phyloP scores from a whole-genome alignment of 2,113 vertebrate species.

The Fulmarus glacialis region DNA sequence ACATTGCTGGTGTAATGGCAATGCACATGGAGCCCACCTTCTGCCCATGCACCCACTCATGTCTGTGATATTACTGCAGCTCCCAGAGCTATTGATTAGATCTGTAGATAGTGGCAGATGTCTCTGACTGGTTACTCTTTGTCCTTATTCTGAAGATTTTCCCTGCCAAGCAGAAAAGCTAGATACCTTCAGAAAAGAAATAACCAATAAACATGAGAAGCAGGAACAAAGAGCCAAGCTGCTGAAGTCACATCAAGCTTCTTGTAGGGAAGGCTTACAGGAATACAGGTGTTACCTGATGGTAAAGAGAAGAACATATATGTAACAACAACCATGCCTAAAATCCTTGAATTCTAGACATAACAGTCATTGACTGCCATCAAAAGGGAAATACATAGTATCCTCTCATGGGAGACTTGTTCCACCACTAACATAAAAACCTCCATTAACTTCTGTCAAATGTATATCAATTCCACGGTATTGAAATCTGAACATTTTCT shows the following conservation, averaged over 20 bases:
- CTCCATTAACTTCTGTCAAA: background rate
- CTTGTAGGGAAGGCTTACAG: background rate
- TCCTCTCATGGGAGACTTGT: background rate
- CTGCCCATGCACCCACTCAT: background rate
- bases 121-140: background rate
- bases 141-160: background rate
- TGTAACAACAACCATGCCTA: background rate
- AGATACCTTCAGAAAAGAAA: background rate
- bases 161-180: background rate
- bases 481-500: background rate
- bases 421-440: background rate
- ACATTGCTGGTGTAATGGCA: accelerated
- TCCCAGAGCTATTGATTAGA: background rate
- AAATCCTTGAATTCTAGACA: background rate
- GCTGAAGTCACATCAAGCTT: background rate
- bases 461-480: accelerated
- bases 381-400: background rate
- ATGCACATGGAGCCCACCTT: accelerated
- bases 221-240: background rate
- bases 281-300: background rate
- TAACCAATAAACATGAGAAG: background rate
- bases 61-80: background rate
- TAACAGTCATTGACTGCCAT: background rate
- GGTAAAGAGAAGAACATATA: background rate
- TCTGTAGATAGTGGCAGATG: background rate